Evolutionary conservation across 2,888 invertebrate genomes (phyloP).

Genomic region (Coelinius sp.): DNA sequence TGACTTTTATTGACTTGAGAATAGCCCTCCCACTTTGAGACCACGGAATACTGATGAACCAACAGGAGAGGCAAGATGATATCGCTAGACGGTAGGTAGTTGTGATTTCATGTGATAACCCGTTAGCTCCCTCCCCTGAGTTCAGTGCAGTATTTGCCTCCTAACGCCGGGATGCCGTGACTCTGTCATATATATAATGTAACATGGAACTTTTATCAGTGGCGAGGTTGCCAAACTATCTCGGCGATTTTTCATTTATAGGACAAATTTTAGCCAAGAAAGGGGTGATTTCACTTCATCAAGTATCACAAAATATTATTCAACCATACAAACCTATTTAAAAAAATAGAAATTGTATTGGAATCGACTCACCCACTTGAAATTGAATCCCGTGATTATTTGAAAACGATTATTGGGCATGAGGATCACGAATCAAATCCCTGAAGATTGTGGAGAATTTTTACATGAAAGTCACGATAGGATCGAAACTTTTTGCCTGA

Average conservation of each 20-base stretch:
- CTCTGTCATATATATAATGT: neutral
- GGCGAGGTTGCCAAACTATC: neutral
- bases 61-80: neutral
- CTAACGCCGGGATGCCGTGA: constrained; percentile 29
- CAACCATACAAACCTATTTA: no score
- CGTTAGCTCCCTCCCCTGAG: neutral
- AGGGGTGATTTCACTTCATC: neutral
- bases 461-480: no score
- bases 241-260: neutral
- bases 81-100: neutral
- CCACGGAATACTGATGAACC: neutral
- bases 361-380: no score
- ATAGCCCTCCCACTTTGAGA: neutral
- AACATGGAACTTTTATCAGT: neutral
- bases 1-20: neutral
- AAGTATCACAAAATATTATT: neutral
- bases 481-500: no score
- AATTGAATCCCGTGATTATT: no score
- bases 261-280: neutral
- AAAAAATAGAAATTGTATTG: no score
- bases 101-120: neutral
- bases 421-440: no score
- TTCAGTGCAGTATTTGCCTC: constrained; percentile 32
- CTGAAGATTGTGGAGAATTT: no score
- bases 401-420: no score